A percentile compares a stretch with the other conserved stretches of the same genome.
These are phyloP conservation scores for Dusona sp. DNA, from an alignment of 2,888 invertebrate genomes.

Conservation along the genomic window DNA sequence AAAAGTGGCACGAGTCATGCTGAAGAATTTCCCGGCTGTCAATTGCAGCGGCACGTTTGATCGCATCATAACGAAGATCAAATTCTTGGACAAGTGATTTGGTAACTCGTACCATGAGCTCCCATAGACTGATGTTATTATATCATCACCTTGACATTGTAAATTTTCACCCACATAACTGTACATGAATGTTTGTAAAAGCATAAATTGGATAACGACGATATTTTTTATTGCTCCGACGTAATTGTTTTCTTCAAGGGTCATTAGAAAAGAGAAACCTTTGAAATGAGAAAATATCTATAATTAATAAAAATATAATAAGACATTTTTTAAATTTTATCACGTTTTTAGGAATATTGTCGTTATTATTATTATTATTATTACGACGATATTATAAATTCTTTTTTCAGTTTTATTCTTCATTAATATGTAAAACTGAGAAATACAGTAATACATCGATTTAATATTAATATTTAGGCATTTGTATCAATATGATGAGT, in stretches of 20 bases:
- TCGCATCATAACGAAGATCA: conserved; percentile 75
- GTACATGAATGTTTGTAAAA: conserved; percentile 73
- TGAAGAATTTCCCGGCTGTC: conserved; percentile 73
- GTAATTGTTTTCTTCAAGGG: conserved; percentile 63
- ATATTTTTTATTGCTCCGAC: conserved; percentile 67
- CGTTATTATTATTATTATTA: neutral
- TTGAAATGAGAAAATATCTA: conserved; percentile 19
- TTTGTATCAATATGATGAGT: too few relatives aligned
- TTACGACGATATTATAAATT: too few relatives aligned
- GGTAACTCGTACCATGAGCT: conserved; percentile 75
- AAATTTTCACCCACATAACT: conserved; percentile 75
- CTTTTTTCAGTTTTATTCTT: too few relatives aligned
- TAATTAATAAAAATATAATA: neutral
- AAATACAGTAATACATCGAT: too few relatives aligned
- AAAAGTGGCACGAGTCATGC: conserved; percentile 70
- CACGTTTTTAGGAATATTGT: too few relatives aligned
- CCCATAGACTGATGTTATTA: conserved; percentile 71
- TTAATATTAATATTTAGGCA: too few relatives aligned
- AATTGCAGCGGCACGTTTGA: conserved; percentile 71
- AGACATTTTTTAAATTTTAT: neutral
- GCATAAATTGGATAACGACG: conserved; percentile 68
- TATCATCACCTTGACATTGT: conserved; percentile 70
- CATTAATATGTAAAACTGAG: too few relatives aligned
- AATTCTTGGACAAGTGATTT: conserved; percentile 67
- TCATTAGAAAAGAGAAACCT: conserved; percentile 74